Evolutionary conservation across 2,888 invertebrate species (phyloP).

Genomic region (Ctenicera cuprea): DNA sequence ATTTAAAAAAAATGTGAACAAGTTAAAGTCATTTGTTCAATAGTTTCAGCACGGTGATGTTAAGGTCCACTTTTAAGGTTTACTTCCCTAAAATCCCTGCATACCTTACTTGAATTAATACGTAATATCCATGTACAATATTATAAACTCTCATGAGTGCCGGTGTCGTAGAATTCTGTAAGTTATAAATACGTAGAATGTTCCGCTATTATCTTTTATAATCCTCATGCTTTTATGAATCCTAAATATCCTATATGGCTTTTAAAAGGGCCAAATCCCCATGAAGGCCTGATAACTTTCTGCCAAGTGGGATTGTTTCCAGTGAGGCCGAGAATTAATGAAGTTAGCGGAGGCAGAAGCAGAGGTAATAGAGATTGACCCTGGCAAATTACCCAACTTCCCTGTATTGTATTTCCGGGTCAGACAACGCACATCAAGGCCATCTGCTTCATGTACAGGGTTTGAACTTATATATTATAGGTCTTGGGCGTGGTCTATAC

Average conservation of each 20-base stretch:
- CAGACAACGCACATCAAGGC: slow-evolving; percentile 31
- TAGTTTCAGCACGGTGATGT: too few species aligned
- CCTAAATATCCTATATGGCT: slow-evolving; percentile 27
- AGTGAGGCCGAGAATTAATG: slow-evolving; percentile 58
- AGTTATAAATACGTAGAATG: too few species aligned
- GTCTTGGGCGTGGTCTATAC: not conserved
- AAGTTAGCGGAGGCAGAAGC: slow-evolving; percentile 59
- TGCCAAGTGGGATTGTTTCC: slow-evolving; percentile 55
- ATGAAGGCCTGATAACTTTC: slow-evolving; percentile 57
- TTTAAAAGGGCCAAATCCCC: slow-evolving; percentile 50
- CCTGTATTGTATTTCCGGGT: slow-evolving; percentile 56
- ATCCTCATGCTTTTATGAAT: not conserved
- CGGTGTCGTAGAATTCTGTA: too few species aligned
- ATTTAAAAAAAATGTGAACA: too few species aligned
- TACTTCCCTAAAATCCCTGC: too few species aligned
- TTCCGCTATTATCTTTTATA: too few species aligned
- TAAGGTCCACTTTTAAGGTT: too few species aligned
- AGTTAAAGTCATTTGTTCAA: too few species aligned
- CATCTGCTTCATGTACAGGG: slow-evolving; percentile 36
- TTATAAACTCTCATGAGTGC: too few species aligned
- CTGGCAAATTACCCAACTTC: slow-evolving; percentile 59
- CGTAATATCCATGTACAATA: too few species aligned
- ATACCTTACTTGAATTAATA: too few species aligned
- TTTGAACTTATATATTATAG: slow-evolving; percentile 39
- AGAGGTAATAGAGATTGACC: slow-evolving; percentile 59